These are phyloP conservation scores for Chionodraco myersi DNA, from an alignment of 2,113 vertebrate species.

Conservation along the genomic window DNA sequence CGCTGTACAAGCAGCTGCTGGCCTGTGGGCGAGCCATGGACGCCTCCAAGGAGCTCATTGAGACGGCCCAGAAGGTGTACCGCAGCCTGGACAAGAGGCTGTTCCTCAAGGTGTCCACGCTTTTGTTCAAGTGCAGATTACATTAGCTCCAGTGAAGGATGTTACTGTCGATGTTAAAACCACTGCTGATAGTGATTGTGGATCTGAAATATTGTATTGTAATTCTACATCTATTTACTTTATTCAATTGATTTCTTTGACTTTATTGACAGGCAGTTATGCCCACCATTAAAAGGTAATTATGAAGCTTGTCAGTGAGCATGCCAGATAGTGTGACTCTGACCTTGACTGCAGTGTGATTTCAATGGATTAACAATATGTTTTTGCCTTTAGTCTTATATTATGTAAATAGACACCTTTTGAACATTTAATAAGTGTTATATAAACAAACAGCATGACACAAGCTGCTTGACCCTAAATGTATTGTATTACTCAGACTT, in stretches of 20 bases:
- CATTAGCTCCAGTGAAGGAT: not conserved
- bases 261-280: slow-evolving; percentile 85
- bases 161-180: not conserved
- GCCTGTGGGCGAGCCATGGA: slow-evolving; percentile 89
- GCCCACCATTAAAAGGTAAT: slow-evolving; percentile 90
- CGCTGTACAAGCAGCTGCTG: slow-evolving; percentile 91
- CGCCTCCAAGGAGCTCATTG: slow-evolving; percentile 91
- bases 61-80: slow-evolving; percentile 87
- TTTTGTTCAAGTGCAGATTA: not conserved
- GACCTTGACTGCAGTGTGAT: slow-evolving; percentile 8
- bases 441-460: not conserved
- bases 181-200: not conserved
- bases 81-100: slow-evolving; percentile 85
- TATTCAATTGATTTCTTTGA: slow-evolving; percentile 35
- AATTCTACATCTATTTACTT: slow-evolving; percentile 2
- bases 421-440: not conserved
- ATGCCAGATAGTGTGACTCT: slow-evolving; percentile 22
- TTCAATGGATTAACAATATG: slow-evolving; percentile 1
- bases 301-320: slow-evolving; percentile 22
- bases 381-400: slow-evolving; percentile 11
- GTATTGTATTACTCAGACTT: not conserved
- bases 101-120: slow-evolving; percentile 90
- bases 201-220: not conserved
- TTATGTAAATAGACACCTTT: not conserved
- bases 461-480: not conserved